A percentile compares a stretch with the other conserved stretches of the same genome.
These are phyloP conservation scores for Melanerpes aurifrons DNA, from an alignment of 2,113 vertebrate species.

Conservation along the genomic window DNA sequence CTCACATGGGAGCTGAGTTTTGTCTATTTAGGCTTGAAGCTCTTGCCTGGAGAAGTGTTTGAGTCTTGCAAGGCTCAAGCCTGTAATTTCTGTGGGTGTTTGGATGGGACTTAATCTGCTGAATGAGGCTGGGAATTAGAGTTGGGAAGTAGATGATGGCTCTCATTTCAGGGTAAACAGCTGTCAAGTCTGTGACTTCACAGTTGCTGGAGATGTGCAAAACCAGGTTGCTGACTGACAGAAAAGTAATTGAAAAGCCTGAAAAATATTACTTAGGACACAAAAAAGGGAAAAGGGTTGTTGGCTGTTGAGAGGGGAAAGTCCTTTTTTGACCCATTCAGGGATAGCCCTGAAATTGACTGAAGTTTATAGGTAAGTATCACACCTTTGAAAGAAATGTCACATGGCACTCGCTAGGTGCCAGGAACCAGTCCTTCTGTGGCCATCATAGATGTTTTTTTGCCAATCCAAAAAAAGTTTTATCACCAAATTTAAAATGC, in stretches of 20 bases:
- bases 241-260: not conserved
- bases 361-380: not conserved
- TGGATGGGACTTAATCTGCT: not conserved
- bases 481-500: not conserved
- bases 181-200: not conserved
- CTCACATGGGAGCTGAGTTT: not conserved
- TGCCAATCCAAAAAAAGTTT: not conserved
- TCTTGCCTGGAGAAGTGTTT: not conserved
- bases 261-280: rapidly evolving
- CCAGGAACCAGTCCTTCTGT: not conserved
- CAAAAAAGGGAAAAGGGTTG: not conserved
- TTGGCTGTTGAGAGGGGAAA: not conserved
- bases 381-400: not conserved
- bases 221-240: not conserved
- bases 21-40: not conserved
- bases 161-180: not conserved
- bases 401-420: not conserved
- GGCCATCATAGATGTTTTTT: not conserved
- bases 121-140: not conserved
- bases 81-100: not conserved
- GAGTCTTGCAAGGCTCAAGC: not conserved
- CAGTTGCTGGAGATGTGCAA: not conserved
- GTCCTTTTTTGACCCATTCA: not conserved
- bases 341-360: not conserved
- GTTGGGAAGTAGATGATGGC: not conserved